Base-by-base conservation (phyloP, 2,113 vertebrate genomes). In the Zingel zingel region DNA sequence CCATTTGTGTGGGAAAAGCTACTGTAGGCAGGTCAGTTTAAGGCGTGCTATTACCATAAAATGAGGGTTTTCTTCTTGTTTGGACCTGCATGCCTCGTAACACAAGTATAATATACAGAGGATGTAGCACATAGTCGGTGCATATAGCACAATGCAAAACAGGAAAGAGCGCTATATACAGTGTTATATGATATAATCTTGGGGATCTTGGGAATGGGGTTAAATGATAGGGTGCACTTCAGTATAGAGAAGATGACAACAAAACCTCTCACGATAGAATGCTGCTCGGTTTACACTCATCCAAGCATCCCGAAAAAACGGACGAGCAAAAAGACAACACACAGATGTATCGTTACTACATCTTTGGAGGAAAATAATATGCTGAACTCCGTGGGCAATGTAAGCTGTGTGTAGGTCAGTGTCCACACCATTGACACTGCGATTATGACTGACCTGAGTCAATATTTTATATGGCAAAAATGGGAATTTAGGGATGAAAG, bases 361-460 rank as follows among this genome's bases (percentile, higher is more conserved):
- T 74, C 19, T 76, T 56, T 63, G 43, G 51, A 62, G 66, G 59
- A 82, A 87, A 86, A 82, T 75, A 56, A 69, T 21, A 79, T 16
- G 48, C 62, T 47, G 53, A 23, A 47, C 33, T 50, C 13, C 4
- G 10, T 43, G 39, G 4, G 74, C 27, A 67, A 77, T 14, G 57
- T 39, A 13, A 67, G 47, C 80, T 23, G 50, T 16, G 48, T 79
- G 79, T 18, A 64, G 25, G 76, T 72, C 72, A 56, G 68, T 36
- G 70, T 91, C 88, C 78, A 36, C 58, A 75, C 59, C 56, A 39
- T 78, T 5, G 48, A 62, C 74, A 84, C 86, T 86, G 83, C 88
- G 51, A 91, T 92, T 87, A 93, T 64, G 33, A 77, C 84, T 73
- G 88, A 90, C 86, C 89, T 81, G 83, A 80, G 86, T 90, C 89